Evolutionary conservation across 2,888 invertebrate species (phyloP).

Genomic region (Eristalis pertinax): DNA sequence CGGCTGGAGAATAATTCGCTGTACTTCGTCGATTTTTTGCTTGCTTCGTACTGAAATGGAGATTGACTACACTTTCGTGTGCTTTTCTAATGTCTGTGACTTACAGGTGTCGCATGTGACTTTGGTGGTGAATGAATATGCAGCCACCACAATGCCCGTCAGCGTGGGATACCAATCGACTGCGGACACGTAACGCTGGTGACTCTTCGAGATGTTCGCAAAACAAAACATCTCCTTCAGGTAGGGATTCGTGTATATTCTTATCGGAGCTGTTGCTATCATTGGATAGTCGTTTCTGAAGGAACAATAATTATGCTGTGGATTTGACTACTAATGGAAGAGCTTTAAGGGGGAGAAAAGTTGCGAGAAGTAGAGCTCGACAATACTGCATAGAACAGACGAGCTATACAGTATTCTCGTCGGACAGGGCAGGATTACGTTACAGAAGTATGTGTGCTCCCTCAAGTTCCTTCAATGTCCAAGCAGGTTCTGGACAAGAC

Average conservation of each 20-base stretch:
- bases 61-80: neutral
- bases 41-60: constrained; percentile 56
- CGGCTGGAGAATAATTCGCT: constrained; percentile 84
- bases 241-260: constrained; percentile 77
- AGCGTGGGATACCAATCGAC: constrained; percentile 88
- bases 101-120: constrained; percentile 77
- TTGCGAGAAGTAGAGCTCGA: no score
- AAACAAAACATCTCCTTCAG: constrained; percentile 84
- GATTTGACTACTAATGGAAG: no score
- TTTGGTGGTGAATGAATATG: constrained; percentile 85
- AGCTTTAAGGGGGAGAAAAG: no score
- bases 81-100: constrained; percentile 56
- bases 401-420: no score
- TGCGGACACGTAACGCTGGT: constrained; percentile 86
- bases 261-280: constrained; percentile 76
- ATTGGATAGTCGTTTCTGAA: constrained; percentile 79
- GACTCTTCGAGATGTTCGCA: constrained; percentile 85
- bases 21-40: constrained; percentile 82
- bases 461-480: no score
- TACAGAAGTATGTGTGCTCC: no score
- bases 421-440: no score
- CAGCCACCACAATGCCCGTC: constrained; percentile 86
- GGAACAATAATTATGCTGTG: no score
- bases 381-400: no score
- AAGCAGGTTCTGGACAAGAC: no score